Conservation (phyloP, 1,140 invertebrate species). For the Pemphigus obesinymphae region DNA sequence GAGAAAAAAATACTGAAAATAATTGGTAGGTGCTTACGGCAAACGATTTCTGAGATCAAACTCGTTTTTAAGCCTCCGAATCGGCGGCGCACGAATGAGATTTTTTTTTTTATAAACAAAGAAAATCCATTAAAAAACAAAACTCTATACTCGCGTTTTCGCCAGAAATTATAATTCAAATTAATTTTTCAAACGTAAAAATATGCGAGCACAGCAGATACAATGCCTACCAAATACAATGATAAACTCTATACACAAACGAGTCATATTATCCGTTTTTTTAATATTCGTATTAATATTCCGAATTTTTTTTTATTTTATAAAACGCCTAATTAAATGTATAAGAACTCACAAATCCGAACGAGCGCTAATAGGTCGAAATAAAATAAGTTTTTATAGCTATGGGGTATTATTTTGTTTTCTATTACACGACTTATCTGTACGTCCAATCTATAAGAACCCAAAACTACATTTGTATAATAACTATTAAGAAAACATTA, state of each 20-base stretch:
- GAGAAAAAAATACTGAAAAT: conserved; percentile 27
- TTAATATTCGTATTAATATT: background rate
- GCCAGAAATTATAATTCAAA: background rate
- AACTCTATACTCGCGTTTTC: background rate
- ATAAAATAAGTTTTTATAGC: background rate
- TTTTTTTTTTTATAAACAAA: conserved; percentile 25
- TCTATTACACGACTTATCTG: background rate
- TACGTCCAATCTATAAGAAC: background rate
- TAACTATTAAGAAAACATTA: background rate
- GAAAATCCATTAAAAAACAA: conserved; percentile 29
- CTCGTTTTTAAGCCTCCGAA: conserved; percentile 18
- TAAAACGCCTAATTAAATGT: background rate
- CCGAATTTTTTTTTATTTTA: background rate
- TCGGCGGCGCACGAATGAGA: conserved; percentile 23
- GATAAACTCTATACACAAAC: background rate
- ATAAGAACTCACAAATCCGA: background rate
- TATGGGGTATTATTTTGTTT: background rate
- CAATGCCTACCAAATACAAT: background rate
- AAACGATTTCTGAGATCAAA: conserved; percentile 32
- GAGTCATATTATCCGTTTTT: background rate
- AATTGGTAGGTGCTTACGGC: conserved; percentile 38
- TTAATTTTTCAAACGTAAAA: background rate
- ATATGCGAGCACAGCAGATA: background rate
- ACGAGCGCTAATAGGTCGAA: background rate
- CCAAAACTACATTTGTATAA: background rate